Evolutionary conservation across 2,888 invertebrate genomes (phyloP).

Genomic region (Orchestes rusci): DNA sequence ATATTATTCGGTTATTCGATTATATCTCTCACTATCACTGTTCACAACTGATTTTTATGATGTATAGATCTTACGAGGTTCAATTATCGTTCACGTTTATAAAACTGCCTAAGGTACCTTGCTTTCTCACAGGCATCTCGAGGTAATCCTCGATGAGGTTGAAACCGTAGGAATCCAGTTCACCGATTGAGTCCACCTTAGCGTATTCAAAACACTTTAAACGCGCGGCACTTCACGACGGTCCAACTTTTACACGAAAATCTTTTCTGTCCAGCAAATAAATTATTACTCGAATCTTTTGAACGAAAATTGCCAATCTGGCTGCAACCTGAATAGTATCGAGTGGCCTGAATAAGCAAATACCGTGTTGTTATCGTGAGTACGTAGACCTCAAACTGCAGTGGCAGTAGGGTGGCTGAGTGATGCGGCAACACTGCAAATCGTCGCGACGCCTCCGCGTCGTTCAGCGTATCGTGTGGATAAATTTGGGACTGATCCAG

Average conservation of each 20-base stretch:
- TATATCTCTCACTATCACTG: too few relatives aligned
- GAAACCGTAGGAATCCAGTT: conserved; percentile 22
- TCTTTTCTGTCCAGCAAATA: too few relatives aligned
- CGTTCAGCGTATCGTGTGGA: conserved; percentile 13
- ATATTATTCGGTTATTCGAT: not conserved
- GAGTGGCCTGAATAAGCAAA: conserved; percentile 15
- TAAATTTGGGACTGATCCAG: too few relatives aligned
- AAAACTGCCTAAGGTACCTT: conserved; percentile 19
- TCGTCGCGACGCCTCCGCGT: conserved; percentile 25
- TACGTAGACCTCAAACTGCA: conserved; percentile 20
- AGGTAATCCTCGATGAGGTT: conserved; percentile 19
- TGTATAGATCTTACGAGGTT: not conserved
- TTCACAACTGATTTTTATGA: too few relatives aligned
- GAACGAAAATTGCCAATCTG: too few relatives aligned
- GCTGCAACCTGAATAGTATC: too few relatives aligned
- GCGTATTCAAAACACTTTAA: conserved; percentile 7
- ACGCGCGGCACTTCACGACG: conserved; percentile 1
- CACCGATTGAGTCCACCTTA: conserved; percentile 8
- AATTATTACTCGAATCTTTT: too few relatives aligned
- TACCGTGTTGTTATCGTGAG: conserved; percentile 10
- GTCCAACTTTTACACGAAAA: not conserved
- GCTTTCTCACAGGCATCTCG: conserved; percentile 23
- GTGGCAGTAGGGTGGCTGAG: conserved; percentile 14
- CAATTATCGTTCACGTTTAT: not conserved
- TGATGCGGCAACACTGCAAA: conserved; percentile 21